Evolutionary conservation across 2,888 invertebrate species (phyloP), one percentile per base, ranked within the genome.

Genomic region (Sialis lutaria): DNA sequence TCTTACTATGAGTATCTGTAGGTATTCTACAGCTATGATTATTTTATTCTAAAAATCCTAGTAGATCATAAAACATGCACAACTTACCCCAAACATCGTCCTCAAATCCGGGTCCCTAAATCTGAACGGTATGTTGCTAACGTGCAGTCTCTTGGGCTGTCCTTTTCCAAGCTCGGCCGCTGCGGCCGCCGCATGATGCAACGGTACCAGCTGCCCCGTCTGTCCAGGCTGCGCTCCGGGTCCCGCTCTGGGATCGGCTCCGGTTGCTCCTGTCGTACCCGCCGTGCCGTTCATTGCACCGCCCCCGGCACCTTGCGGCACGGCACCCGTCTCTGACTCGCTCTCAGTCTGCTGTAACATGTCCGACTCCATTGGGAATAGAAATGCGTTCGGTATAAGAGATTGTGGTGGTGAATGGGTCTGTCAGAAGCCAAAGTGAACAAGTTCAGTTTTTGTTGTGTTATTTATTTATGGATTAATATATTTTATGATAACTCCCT

Each of bases 51-150:
- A 37, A 7, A 6, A 37, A 37, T 10, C 44, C 48, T 34, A 40
- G 8, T 9, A 41, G 6, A 43, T 13, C 13, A 10, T 41, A 13
- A 37, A 35, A 37, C 12, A 37, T 40, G 48, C 48, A 50, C 49
- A 54, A 79, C 91, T 79, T 73, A 96, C 96, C 77, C 93, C 95
- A 71, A 97, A 93, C 86, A 97, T 91, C 59, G 91, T 88, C 68
- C 95, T 82, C 56, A 98, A 79, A 71, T 98, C 97, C 53, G 95
- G 95, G 74, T 98, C 97, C 72, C 97, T 82, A 74, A 96, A 98
- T 66, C 97, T 79, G 76, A 98, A 98, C 61, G 98, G 98, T 75
- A 98, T 98, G 76, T 98, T 98, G 63, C 95, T 96, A 64, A 98
- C 96, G 69, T 98, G 97, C 58, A 98, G 79, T 64, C 98, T 77